Conservation (phyloP, 2,797 vertebrate species). For the Capromys pilorides region DNA sequence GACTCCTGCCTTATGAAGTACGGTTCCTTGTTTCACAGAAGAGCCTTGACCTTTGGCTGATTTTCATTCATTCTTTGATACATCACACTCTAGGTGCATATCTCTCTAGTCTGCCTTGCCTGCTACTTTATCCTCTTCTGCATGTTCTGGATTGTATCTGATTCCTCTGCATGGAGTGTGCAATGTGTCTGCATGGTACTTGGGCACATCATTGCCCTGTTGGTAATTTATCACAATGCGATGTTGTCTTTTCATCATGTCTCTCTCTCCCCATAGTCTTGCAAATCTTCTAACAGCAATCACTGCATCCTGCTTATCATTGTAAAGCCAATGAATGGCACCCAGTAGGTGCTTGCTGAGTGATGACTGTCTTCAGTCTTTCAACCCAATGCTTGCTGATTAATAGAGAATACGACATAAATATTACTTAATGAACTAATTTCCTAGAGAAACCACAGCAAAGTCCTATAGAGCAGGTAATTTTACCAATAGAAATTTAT, state of each 20-base stretch:
- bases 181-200: background rate
- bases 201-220: background rate
- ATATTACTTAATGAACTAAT: background rate
- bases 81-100: background rate
- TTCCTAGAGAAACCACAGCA: background rate
- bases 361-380: slow-evolving; percentile 2
- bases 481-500: background rate
- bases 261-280: background rate
- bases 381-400: background rate
- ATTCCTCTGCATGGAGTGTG: background rate
- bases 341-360: background rate
- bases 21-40: background rate
- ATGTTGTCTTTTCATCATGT: background rate
- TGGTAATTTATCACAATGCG: background rate
- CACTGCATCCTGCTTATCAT: background rate
- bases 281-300: background rate
- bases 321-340: background rate
- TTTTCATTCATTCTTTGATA: slow-evolving; percentile 49
- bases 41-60: background rate
- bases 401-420: background rate
- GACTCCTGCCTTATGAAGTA: background rate
- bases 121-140: background rate
- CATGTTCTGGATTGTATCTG: background rate
- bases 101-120: background rate
- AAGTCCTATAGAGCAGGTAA: background rate